A percentile compares a stretch with the other conserved stretches of the same genome.
phyloP scores from a whole-genome alignment of 2,797 vertebrate species.

The Helicolenus hilgendorfi region DNA sequence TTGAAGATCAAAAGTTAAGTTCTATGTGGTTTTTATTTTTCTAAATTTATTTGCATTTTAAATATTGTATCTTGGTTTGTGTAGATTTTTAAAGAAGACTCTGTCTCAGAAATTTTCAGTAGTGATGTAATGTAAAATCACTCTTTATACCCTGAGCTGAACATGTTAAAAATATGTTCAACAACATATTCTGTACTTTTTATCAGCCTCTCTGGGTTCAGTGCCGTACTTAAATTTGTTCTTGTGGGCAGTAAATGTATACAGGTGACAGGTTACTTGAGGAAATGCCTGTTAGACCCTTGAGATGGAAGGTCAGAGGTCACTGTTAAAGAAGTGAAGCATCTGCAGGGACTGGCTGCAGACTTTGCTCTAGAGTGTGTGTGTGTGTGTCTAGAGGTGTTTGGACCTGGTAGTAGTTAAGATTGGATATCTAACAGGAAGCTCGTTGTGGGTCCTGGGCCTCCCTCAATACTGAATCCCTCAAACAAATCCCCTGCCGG shows the following conservation, averaged over 20 bases:
- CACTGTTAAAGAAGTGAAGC: conserved; percentile 41
- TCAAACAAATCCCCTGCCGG: neutral
- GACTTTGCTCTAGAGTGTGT: conserved; percentile 10
- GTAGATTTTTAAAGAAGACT: neutral
- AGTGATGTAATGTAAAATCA: neutral
- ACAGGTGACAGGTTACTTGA: conserved; percentile 23
- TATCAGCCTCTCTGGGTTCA: neutral
- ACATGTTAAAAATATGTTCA: neutral
- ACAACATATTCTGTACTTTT: neutral
- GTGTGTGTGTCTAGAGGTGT: conserved; percentile 45
- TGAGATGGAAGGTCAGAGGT: conserved; percentile 40
- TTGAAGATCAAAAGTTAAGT: neutral
- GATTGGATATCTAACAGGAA: conserved; percentile 49
- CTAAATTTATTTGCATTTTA: neutral
- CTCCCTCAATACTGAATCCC: conserved; percentile 2
- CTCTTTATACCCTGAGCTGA: too few relatives aligned
- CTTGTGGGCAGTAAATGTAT: neutral
- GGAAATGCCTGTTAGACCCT: conserved; percentile 10
- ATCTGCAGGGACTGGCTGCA: conserved; percentile 2
- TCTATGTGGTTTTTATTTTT: neutral
- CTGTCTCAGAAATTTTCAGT: neutral
- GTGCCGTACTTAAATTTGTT: neutral
- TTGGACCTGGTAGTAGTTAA: conserved; percentile 79
- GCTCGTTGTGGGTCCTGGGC: conserved; percentile 28
- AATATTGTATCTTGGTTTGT: neutral